A percentile compares a stretch with the other conserved stretches of the same genome.
Evolutionary conservation across 2,888 invertebrate genomes (phyloP).

Genomic region (Troilus luridus): DNA sequence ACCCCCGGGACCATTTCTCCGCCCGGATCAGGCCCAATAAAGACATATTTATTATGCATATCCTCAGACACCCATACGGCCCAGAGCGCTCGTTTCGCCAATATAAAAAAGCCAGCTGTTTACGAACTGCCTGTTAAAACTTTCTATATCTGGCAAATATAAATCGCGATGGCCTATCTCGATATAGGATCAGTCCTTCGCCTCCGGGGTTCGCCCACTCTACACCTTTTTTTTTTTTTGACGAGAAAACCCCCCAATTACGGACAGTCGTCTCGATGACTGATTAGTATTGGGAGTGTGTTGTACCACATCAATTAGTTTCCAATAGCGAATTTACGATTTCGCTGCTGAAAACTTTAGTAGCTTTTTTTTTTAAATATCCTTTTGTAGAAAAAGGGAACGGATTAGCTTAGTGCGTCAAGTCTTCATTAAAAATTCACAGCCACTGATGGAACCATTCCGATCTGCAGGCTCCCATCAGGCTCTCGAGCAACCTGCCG

Average conservation of each 20-base stretch:
- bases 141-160: slow-evolving; percentile 2
- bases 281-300: not conserved
- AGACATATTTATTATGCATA: slow-evolving; percentile 1
- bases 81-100: not conserved
- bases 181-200: slow-evolving; percentile 4
- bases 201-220: not conserved
- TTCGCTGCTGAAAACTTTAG: too few relatives aligned
- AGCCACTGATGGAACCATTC: too few relatives aligned
- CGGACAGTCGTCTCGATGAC: not conserved
- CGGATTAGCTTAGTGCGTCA: too few relatives aligned
- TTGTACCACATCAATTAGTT: not conserved
- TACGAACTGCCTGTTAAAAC: not conserved
- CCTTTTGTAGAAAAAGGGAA: too few relatives aligned
- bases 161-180: slow-evolving; percentile 27
- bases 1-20: not conserved
- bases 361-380: too few relatives aligned
- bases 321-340: too few relatives aligned
- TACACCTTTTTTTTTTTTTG: not conserved
- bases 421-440: too few relatives aligned
- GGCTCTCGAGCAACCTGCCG: too few relatives aligned
- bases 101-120: slow-evolving; percentile 43
- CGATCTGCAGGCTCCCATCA: too few relatives aligned
- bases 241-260: not conserved
- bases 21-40: not conserved
- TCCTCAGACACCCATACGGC: not conserved